Evolutionary conservation across 2,113 vertebrate species (phyloP), one percentile per base, ranked within the genome.

Genomic region (Saccopteryx leptura): DNA sequence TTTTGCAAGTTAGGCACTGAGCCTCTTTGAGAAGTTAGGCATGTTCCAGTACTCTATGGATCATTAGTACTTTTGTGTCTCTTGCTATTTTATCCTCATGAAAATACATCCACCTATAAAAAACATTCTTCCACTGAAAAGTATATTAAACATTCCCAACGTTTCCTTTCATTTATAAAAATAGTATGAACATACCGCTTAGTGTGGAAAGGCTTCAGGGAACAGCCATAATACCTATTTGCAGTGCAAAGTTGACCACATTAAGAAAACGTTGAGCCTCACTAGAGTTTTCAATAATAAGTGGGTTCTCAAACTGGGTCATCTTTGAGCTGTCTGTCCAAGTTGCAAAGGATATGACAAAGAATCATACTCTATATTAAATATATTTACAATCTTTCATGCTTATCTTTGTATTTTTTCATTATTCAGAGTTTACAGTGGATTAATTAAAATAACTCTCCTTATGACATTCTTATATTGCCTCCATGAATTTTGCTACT

Each of bases 31-130:
- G 52, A 58, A 85, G 60, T 63, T 58, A 39, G 15, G 31, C 39
- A 65, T n/a, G 50, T 74, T 92, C 68, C 75, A 95, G 93, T 50
- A 52, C 56, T 52, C 0, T 50, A 39, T 58, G 18, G 46, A 82
- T 79, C 76, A 74, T 56, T 90, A 74, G 76, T 52, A 80, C 60
- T 33, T 81, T 52, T 91, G 46, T 46, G 26, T 78, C 24, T 88
- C 89, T 84, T 84, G 58, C 85, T 93, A 56, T 80, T 75, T 56
- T 79, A 78, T 58, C n/a, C 39, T 48, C 52, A 46, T 74, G 21
- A 88, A 94, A 93, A 72, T 80, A 69, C 80, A 84, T 88, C 33
- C 54, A 97, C 71, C 56, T 78, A 26, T 88, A 23, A 66, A 83
- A 97, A 87, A 33, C 23, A 28, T 60, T 17, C 52, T 84, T 74